Evolutionary conservation across 2,113 vertebrate genomes (phyloP).

Genomic region (Calidris pugnax): DNA sequence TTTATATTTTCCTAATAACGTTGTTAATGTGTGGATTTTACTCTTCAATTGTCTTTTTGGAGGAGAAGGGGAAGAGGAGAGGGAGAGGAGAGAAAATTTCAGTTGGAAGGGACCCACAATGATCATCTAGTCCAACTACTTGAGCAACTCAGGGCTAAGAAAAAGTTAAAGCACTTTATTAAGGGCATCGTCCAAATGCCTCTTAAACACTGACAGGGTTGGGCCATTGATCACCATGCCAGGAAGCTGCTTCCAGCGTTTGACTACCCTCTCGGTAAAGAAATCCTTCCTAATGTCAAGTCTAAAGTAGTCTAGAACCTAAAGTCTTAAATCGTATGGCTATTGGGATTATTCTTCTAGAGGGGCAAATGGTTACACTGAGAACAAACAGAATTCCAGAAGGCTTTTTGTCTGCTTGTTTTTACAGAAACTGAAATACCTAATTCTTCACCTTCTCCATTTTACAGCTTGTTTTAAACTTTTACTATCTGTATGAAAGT

Average conservation of each 20-base stretch:
- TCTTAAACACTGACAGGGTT: neutral
- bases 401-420: neutral
- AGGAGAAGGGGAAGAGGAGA: no score
- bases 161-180: neutral
- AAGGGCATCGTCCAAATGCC: neutral
- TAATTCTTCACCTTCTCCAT: neutral
- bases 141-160: neutral
- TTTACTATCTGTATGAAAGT: neutral
- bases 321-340: neutral
- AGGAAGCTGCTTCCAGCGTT: neutral
- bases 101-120: neutral
- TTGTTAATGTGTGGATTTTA: neutral
- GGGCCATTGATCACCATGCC: neutral
- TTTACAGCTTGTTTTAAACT: neutral
- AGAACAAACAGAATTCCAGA: neutral
- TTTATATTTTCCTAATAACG: neutral
- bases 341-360: neutral
- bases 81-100: neutral
- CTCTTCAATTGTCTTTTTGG: neutral
- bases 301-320: neutral
- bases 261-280: neutral
- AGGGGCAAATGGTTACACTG: neutral
- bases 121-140: neutral
- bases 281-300: neutral
- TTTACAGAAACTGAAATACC: neutral